Percentiles rank a stretch among this genome's conserved stretches.
phyloP scores from a whole-genome alignment of 2,113 vertebrate genomes.

The Epinephelus lanceolatus region DNA sequence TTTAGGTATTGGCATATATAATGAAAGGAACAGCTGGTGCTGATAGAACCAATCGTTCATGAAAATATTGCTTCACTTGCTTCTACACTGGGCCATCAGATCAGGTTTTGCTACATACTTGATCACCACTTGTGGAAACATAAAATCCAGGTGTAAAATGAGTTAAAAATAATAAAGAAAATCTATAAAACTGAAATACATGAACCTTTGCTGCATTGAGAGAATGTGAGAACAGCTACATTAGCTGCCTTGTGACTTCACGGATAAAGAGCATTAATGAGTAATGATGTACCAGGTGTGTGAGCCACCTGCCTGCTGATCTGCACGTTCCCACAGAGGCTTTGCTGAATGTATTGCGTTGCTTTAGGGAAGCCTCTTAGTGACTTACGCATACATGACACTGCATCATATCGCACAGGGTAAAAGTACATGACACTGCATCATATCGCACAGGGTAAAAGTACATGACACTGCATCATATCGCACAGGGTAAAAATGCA shows the following conservation, averaged over 20 bases:
- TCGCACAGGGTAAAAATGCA: neutral
- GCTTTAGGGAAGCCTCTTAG: constrained; percentile 53
- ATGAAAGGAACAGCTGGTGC: too few species aligned
- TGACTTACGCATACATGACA: constrained; percentile 3
- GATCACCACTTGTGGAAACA: too few species aligned
- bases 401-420: neutral
- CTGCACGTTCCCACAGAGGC: neutral
- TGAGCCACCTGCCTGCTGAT: constrained; percentile 41
- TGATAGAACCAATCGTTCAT: too few species aligned
- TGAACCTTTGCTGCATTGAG: neutral
- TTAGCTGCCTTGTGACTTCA: constrained; percentile 15
- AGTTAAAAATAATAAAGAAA: too few species aligned
- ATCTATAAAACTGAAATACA: neutral
- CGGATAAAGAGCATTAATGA: constrained; percentile 33
- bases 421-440: neutral
- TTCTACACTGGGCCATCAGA: too few species aligned
- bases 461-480: too few species aligned
- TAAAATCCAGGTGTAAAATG: too few species aligned
- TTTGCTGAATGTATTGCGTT: neutral
- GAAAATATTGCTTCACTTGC: too few species aligned
- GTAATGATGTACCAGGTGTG: neutral
- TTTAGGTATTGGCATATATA: too few species aligned
- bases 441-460: neutral
- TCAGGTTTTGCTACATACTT: too few species aligned
- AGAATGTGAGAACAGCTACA: too few species aligned